Evolutionary conservation across 2,888 invertebrate species (phyloP), one percentile per base, ranked within the genome.

Genomic region (Sinodicranocentrus sp.): DNA sequence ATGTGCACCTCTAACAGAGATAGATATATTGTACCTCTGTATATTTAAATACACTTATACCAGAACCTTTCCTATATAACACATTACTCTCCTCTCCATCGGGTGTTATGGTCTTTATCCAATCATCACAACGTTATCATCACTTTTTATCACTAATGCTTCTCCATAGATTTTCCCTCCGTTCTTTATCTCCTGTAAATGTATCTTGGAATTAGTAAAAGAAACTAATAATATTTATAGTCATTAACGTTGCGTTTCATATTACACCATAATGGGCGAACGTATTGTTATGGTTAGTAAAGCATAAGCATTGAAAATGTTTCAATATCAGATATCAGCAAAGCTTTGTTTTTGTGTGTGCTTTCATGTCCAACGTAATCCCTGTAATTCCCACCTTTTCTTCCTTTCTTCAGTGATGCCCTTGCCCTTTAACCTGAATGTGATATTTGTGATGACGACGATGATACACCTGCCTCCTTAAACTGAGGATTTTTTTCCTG

Each of bases 361-460:
- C 25, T 1, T 57, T 2, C 33, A 57, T 25, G 13, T 19, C 52
- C 21, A 57, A 57, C 28, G 17, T 61, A 23, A 15, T 61, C 15
- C 33, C 10, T 57, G 21, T 65, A 65, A 65, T 23, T 65, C 28
- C 63, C 25, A 57, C 33, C 63, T 28, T 23, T 26, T 25, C 2
- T 59, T 63, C 17, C n/a, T 44, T 44, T 61, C 63, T 71, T 79
- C 54, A 28, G 28, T 72, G 61, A 13, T 82, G 82, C 82, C 82
- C 82, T 82, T 82, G 82, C 82, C 82, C 82, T 82, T 82, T 82
- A 82, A 82, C 82, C 82, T 82, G 82, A 54, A 70, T 76, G 65
- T 70, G 75, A 82, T 82, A 33, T 70, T 25, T 28, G 28, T 39
- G 75, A 70, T 44, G 82, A 67, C 26, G 80, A 73, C 43, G 61